Base-by-base conservation (phyloP, 2,888 invertebrate genomes). In the Drosophila affinis region DNA sequence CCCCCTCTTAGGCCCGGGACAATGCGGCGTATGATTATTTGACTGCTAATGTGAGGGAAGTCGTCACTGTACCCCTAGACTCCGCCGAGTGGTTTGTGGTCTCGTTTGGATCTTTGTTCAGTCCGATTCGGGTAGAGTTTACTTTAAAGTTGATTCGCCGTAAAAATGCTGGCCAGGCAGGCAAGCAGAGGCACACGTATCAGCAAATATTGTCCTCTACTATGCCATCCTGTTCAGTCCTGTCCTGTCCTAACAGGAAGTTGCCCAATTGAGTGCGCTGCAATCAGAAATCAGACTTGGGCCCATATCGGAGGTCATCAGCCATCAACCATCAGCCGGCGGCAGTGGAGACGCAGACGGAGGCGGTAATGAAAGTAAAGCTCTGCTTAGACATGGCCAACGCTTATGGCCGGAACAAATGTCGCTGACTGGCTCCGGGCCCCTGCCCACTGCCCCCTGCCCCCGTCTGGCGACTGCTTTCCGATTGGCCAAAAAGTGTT, bases 401-500 rank as follows among this genome's bases (percentile, higher is more conserved):
- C 68, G 67, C 67, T 56, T 56, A 67, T 57, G 29, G 70, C 68
- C 72, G 72, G 72, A 71, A 71, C 72, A 71, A 71, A 72, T 55
- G 53, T 62, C 72, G 58, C 62, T 58, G 56, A 34, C 72, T 58
- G 34, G 46, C 52, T 52, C 18, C 39, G 17, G 12, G 18, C 17
- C 57, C 34, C 49, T 24, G 24, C 24, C 24, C 24, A 24, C 48
- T 47, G 59, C 51, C 49, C 54, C 53, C 48, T 47, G 59, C 51
- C 49, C 54, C 53, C 3, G 57, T 32, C 17, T 27, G 29, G n/a
- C 18, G 5, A 12, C 44, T 49, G 18, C 56, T 17, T 59, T 63
- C 76, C 76, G 86, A 85, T 88, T 85, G 88, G 85, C 76, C 48
- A 72, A 72, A 75, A 88, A 83, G 83, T 85, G 84, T 86, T 85